Conservation (phyloP, 2,888 invertebrate species). For the Clivina fossor region DNA sequence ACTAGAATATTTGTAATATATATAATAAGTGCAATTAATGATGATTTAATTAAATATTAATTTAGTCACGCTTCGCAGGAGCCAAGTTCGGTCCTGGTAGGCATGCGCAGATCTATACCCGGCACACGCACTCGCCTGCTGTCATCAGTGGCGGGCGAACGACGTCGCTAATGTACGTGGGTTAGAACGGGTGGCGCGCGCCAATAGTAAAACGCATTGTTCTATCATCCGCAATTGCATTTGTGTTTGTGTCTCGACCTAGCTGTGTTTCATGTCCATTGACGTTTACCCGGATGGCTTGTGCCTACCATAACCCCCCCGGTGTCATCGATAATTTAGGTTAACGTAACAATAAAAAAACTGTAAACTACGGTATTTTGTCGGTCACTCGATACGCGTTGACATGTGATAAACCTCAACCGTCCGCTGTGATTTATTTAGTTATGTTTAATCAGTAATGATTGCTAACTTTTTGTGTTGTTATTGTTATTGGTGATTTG, state of each 20-base stretch:
- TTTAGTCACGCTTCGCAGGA: not conserved
- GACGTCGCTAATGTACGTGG: conserved; percentile 15
- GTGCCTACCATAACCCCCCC: not conserved
- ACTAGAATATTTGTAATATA: too few species aligned
- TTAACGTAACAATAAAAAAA: too few species aligned
- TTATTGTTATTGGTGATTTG: too few species aligned
- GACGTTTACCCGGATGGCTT: too few species aligned
- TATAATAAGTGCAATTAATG: not conserved
- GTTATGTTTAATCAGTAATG: too few species aligned
- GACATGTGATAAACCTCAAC: too few species aligned
- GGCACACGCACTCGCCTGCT: conserved; percentile 20
- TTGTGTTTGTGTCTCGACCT: too few species aligned
- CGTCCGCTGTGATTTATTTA: too few species aligned
- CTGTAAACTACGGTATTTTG: too few species aligned
- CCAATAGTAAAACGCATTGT: too few species aligned
- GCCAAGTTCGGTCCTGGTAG: conserved; percentile 2
- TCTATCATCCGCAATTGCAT: not conserved
- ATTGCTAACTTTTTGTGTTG: too few species aligned
- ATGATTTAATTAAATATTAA: not conserved
- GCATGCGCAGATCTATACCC: conserved; percentile 15
- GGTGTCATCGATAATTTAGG: conserved; percentile 1
- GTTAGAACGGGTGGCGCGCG: not conserved
- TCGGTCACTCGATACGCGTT: too few species aligned
- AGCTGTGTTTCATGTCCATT: conserved; percentile 6
- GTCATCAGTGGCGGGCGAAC: conserved; percentile 23